Evolutionary conservation across 2,888 invertebrate species (phyloP), one percentile per base, ranked within the genome.

Genomic region (Thecophora atra): DNA sequence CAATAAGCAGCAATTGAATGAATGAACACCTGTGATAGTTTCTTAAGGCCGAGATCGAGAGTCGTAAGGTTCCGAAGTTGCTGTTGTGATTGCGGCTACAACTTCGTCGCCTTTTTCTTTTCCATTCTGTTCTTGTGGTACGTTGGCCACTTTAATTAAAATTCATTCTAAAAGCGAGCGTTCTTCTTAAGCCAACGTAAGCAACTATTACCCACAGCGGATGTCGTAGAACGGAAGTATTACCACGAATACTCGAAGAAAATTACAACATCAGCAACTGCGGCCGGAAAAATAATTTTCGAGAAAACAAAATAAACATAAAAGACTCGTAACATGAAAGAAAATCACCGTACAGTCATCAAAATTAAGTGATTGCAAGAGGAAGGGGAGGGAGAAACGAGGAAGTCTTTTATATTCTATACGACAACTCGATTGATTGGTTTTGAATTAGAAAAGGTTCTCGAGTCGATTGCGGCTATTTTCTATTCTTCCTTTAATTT

Each of bases 141-240:
- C 37, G 37, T 11, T 37, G n/a, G 5, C 19, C 19, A 37, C 19
- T 42, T 60, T 44, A 69, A 69, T 69, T 69, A 69, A 69, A 69
- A 69, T 69, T 69, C 69, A 69, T 15, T 69, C 60, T 60, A 69
- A 69, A 69, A 24, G 69, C 69, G 69, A 60, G 42, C 47, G 60
- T 67, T 67, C 37, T 67, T 17, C 17, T 58, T 58, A 47, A 64
- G 28, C 52, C 67, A 67, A 54, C 67, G 54, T 24, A 24, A 58
- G 15, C 4, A 37, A 54, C 13, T 19, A 67, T 30, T 54, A 67
- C 8, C 30, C 30, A 52, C 60, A 60, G 26, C 58, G 26, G 26
- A 67, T 67, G 66, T 54, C 30, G 51, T 37, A 67, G 54, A 67
- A 67, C 66, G 66, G 66, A 67, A 67, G 37, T 28, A 30, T n/a